These are phyloP conservation scores for Ammospiza nelsoni DNA, from an alignment of 2,113 vertebrate genomes.

Conservation along the genomic window DNA sequence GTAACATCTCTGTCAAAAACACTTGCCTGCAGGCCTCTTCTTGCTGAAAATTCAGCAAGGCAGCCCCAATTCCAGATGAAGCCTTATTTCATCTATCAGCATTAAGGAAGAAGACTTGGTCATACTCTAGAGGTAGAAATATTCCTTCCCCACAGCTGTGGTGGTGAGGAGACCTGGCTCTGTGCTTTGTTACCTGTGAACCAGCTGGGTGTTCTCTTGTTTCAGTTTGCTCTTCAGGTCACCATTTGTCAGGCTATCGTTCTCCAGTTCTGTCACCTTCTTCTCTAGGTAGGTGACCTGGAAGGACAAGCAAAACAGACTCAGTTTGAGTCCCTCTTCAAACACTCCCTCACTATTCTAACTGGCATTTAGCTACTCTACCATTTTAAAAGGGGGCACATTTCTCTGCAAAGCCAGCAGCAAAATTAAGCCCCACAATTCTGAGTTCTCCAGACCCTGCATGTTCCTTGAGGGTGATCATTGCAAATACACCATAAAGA, in stretches of 20 bases:
- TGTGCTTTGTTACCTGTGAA: constrained; percentile 85
- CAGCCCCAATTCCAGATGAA: neutral
- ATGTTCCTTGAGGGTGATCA: neutral
- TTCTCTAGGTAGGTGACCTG: constrained; percentile 93
- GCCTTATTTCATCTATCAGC: neutral
- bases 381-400: neutral
- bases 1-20: neutral
- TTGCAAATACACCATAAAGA: neutral
- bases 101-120: neutral
- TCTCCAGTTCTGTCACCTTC: constrained; percentile 93
- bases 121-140: neutral
- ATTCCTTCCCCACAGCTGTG: neutral
- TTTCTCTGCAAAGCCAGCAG: neutral
- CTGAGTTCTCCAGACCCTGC: neutral
- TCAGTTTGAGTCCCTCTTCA: neutral
- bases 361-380: neutral
- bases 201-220: constrained; percentile 93
- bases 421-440: neutral
- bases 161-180: neutral
- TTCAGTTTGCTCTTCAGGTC: constrained; percentile 94
- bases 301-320: neutral
- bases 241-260: constrained; percentile 85
- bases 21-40: neutral
- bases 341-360: neutral
- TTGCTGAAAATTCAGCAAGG: neutral